phyloP scores from a whole-genome alignment of 2,797 vertebrate genomes.

The Alfaro cultratus region DNA sequence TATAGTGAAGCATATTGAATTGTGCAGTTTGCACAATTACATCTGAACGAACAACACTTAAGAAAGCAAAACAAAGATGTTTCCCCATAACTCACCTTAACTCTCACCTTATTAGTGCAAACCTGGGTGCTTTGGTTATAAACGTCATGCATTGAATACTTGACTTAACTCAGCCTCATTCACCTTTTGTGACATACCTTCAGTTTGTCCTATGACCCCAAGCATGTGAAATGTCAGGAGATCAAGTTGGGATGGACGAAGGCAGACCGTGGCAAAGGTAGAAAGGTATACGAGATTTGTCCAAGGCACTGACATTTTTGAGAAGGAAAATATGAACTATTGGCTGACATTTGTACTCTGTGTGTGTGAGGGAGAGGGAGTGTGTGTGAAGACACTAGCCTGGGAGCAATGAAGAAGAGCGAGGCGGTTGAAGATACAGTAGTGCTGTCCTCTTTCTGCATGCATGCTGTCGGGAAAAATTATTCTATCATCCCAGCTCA shows the following conservation, averaged over 20 bases:
- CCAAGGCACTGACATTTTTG: slow-evolving; percentile 71
- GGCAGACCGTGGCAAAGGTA: slow-evolving; percentile 38
- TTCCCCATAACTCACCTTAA: background rate
- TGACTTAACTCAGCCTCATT: background rate
- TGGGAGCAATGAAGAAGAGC: slow-evolving; percentile 40
- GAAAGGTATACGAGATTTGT: slow-evolving; percentile 47
- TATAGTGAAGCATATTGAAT: background rate
- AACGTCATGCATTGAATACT: slow-evolving; percentile 23
- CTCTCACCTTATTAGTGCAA: background rate
- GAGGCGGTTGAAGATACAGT: slow-evolving; percentile 32
- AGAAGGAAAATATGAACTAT: slow-evolving; percentile 66
- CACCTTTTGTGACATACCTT: slow-evolving; percentile 45
- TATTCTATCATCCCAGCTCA: background rate
- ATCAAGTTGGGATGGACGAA: slow-evolving; percentile 39
- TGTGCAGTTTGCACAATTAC: background rate
- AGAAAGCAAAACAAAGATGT: background rate
- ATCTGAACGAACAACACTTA: background rate
- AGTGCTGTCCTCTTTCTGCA: slow-evolving; percentile 27
- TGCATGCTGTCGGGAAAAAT: slow-evolving; percentile 29
- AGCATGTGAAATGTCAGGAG: slow-evolving; percentile 65
- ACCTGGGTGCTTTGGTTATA: background rate
- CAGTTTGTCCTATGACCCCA: slow-evolving; percentile 41
- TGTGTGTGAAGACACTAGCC: slow-evolving; percentile 27
- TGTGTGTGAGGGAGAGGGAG: slow-evolving; percentile 21
- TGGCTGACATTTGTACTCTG: slow-evolving; percentile 69